Base-by-base conservation (phyloP, 2,888 invertebrate species). In the Pterostichus madidus region DNA sequence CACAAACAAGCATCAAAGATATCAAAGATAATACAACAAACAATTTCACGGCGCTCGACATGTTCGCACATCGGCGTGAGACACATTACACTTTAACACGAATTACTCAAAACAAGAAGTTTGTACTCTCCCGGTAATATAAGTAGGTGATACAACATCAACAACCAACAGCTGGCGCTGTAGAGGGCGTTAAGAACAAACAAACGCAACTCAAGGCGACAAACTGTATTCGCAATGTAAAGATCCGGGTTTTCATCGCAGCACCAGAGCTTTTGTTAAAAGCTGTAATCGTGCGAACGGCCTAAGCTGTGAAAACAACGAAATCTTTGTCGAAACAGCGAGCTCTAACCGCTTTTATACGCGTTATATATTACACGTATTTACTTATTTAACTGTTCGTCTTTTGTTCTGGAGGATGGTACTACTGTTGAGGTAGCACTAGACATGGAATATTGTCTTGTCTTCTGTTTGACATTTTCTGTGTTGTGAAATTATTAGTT, bases 271-370 rank as follows among this genome's bases (percentile, higher is more conserved):
- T 71, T 71, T 71, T 71, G 68, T 71, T 79, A 64, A 79, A 64
- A 79, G 79, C 79, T 31, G 61, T 79, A 79, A 79, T 79, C 79
- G 79, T 79, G 79, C 49, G 79, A 64, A 64, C 61, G 49, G 61
- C 61, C 79, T 79, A 79, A 79, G 79, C 79, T 79, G 79, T 49
- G 79, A 79, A 79, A 79, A 79, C 79, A 79, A 79, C 79, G 79
- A 64, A 79, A 79, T 79, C 79, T 79, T 79, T 71, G 68, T 71
- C 68, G 64, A 39, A 56, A 56, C 32, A 15, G 53, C 53, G 46
- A 46, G 76, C 76, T 13, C 59, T 59, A 77, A 77, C 77, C 77
- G 59, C 77, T 56, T 78, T 61, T 79, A 79, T 79, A 79, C 46
- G 39, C 59, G 78, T 78, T 78, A 75, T 75, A 75, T 52, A 75